Conservation (phyloP, 30 jellyfish, hydroid and myxozoan species). For the Pelagia noctiluca region DNA sequence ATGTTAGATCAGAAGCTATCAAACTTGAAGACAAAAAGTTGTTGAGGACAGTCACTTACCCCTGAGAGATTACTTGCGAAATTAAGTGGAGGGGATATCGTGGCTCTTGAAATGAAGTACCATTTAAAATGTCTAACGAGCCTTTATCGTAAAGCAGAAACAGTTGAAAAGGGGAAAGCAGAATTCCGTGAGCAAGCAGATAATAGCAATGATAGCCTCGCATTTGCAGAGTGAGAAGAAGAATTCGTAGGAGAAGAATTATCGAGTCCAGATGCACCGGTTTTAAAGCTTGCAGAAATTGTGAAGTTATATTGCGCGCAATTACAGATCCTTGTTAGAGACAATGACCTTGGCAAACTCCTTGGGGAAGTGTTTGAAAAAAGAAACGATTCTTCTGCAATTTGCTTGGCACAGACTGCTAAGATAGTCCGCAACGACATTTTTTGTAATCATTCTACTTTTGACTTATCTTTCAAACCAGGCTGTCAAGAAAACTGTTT, state of each 20-base stretch:
- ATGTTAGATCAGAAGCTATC: not conserved
- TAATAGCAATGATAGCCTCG: slow-evolving; percentile 29
- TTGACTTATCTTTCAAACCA: slow-evolving; percentile 19
- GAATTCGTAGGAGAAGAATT: slow-evolving; percentile 3
- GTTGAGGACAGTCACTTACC: no score
- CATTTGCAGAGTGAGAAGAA: slow-evolving; percentile 40
- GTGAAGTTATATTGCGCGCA: slow-evolving; percentile 30
- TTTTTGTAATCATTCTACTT: slow-evolving; percentile 11
- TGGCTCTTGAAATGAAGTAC: slow-evolving; percentile 25
- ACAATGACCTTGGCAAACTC: slow-evolving; percentile 16
- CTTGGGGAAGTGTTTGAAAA: slow-evolving; percentile 7
- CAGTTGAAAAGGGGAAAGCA: slow-evolving; percentile 20
- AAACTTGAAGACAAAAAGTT: slow-evolving; percentile 19
- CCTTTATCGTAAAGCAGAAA: slow-evolving; percentile 24
- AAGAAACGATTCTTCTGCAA: not conserved
- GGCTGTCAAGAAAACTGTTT: slow-evolving; percentile 9
- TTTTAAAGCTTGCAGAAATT: slow-evolving; percentile 23
- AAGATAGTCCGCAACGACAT: slow-evolving; percentile 21
- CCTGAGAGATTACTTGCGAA: slow-evolving; percentile 56
- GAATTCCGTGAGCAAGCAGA: slow-evolving; percentile 4
- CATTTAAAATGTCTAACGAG: slow-evolving; percentile 31
- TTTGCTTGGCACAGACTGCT: slow-evolving; percentile 26
- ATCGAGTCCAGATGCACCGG: slow-evolving; percentile 7
- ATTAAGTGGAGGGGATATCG: slow-evolving; percentile 39
- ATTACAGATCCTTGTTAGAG: slow-evolving; percentile 19